Percentiles rank a stretch among this genome's conserved stretches.
phyloP scores from a whole-genome alignment of 2,888 invertebrate species.

The Athalia circularis region DNA sequence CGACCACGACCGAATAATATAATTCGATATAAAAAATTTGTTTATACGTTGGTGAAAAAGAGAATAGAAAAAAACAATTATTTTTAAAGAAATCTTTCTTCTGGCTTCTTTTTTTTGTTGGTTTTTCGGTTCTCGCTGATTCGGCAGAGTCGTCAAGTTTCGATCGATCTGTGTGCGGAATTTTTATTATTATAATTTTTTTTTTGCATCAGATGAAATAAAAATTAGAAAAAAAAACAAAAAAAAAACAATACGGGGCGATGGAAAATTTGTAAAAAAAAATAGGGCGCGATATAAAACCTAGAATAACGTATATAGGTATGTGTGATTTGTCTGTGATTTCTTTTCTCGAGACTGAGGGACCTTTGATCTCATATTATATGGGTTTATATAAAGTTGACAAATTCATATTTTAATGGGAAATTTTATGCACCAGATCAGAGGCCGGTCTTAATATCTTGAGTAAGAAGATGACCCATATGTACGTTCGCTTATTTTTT shows the following conservation, averaged over 20 bases:
- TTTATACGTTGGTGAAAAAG: too few relatives aligned
- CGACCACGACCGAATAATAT: too few relatives aligned
- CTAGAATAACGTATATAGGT: constrained; percentile 11
- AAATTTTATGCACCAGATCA: neutral
- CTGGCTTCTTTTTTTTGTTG: too few relatives aligned
- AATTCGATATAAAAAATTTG: too few relatives aligned
- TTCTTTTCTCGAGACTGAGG: neutral
- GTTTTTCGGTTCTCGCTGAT: too few relatives aligned
- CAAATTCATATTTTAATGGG: constrained; percentile 44
- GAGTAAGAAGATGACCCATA: constrained; percentile 3
- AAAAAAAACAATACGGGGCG: neutral
- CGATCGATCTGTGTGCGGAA: too few relatives aligned
- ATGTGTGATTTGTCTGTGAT: too few relatives aligned
- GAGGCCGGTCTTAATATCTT: neutral
- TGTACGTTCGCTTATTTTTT: neutral
- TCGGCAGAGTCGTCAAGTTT: neutral
- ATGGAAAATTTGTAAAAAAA: too few relatives aligned
- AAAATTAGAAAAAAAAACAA: neutral
- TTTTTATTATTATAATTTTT: too few relatives aligned
- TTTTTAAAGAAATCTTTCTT: too few relatives aligned
- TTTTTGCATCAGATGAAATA: neutral
- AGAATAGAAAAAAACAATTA: too few relatives aligned
- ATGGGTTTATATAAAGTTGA: constrained; percentile 23
- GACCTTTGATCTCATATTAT: constrained; percentile 32
- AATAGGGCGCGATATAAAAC: constrained; percentile 21